Base-by-base conservation (phyloP, 2,113 vertebrate genomes). In the Andinoacara biseriatus region DNA sequence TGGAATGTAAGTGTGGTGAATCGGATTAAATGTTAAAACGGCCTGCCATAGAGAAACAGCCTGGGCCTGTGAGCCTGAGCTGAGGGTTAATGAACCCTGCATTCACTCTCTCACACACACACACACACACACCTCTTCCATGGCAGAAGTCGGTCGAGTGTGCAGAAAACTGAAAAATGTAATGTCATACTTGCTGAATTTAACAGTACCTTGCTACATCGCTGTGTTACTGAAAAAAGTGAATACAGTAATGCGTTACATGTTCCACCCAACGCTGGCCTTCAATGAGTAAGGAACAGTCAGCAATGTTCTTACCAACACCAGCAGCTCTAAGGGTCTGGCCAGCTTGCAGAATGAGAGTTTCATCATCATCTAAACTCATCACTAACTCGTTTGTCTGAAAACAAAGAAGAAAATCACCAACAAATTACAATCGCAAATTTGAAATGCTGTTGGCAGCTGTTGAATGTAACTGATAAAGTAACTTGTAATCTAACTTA, bases 331-430 rank as follows among this genome's bases (percentile, higher is more conserved):
- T 88, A 58, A 99, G 94, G 0, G 95, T 97, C 46, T 93, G 94
- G 74, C 91, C 94, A 59, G 96, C 94, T 26, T 91, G 93, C 69
- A 99, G 94, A 80, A 99, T 91, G 24, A 98, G 95, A 75, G 91
- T 95, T 14, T 98, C 96, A 3, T 98, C 97, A 2, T 98, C 96
- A 38, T 98, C 97, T 88, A 98, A 95, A 94, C 96, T 96, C 95
- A 99, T 94, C 77, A 99, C 96, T 24, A 99, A 94, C 79, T 99
- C 97, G 86, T 97, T 98, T 1, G 97, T 97, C 98, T 99, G 92
- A 89, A 88, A 46, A 86, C 1, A 83, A 24, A 5, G 13, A 59
- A 18, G 33, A 43, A 20, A 43, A 20, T 10, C 35, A 5, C 8
- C 35, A 9, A 38, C 35, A 14, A 7, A 58, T 17, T 15, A 1